Evolutionary conservation across 2,888 invertebrate genomes (phyloP), one percentile per base, ranked within the genome.

Genomic region (Andrena bicolor): DNA sequence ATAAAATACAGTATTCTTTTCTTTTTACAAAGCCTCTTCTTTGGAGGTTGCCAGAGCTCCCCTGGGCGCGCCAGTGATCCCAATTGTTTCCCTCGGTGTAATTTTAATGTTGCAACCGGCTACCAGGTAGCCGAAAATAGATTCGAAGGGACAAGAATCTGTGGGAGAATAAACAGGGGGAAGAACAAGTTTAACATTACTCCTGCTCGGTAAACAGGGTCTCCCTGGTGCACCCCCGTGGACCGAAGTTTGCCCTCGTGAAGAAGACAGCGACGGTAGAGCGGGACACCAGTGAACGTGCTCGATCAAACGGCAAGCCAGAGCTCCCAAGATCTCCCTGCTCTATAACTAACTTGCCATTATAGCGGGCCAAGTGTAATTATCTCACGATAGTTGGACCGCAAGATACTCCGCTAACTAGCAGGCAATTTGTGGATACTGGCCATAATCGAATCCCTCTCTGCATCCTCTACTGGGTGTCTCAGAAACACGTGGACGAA

Each of bases 311-410:
- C 75, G 56, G 53, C 68, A 68, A 58, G n/a, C 41, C 56, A 76
- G 61, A 76, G 61, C 74, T 76, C 73, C 51, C 26, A 69, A 76
- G 79, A 76, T 76, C 79, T 66, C 23, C 28, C 28, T 30, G 65
- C 49, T 71, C 82, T 79, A 80, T 82, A 84, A 84, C 84, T 80
- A 84, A 76, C 82, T 79, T 76, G 82, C 82, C 68, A 82, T 84
- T 84, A 79, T 76, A 71, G 74, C 41, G 71, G 30, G 66, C 71
- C 63, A 76, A 80, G 73, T 83, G 82, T 78, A 83, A 84, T 84
- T 84, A 84, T 82, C 82, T 74, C 80, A 63, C 79, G 84, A 79
- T 79, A 82, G 82, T 82, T 84, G 63, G 58, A 73, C 72, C 64
- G 61, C 75, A 76, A 73, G 80, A 80, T 76, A 74, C 76, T 82